Conservation (phyloP, 1,140 invertebrate genomes). For the Ctenoplectra terminalis region DNA sequence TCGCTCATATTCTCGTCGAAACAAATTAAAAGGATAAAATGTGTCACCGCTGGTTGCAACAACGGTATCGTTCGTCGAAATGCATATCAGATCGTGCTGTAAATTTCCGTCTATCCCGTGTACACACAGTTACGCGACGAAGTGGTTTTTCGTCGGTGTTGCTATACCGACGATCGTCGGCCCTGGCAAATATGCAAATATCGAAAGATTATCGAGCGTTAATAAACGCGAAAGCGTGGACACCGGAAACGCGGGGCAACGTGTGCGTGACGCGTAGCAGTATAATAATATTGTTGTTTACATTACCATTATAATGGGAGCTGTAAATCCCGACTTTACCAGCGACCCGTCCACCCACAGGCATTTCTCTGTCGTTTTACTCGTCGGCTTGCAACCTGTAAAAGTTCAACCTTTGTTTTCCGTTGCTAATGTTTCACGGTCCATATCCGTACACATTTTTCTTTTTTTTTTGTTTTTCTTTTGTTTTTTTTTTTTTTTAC, state of each 20-base stretch:
- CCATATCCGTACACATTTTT: neutral
- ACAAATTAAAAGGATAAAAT: neutral
- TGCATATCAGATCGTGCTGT: neutral
- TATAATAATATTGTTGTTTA: slow-evolving; percentile 57
- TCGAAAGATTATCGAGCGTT: neutral
- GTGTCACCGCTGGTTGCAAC: neutral
- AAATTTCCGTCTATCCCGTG: neutral
- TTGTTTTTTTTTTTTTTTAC: too few species aligned
- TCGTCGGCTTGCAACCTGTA: slow-evolving; percentile 65
- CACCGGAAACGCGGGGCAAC: neutral
- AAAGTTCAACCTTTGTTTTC: neutral
- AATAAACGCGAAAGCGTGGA: neutral
- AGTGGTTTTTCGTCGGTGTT: neutral
- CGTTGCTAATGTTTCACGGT: too few species aligned
- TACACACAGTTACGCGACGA: too few species aligned
- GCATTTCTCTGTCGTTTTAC: slow-evolving; percentile 72
- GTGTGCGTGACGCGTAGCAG: slow-evolving; percentile 15
- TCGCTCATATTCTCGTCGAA: neutral
- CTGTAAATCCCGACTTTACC: slow-evolving; percentile 89
- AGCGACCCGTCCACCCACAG: slow-evolving; percentile 86
- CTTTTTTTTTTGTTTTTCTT: neutral
- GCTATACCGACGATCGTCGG: too few species aligned
- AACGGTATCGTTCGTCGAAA: neutral
- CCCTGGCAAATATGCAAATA: neutral
- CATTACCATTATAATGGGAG: slow-evolving; percentile 87